Base-by-base conservation (phyloP, 2,888 invertebrate species). In the Apocheima hispidaria region DNA sequence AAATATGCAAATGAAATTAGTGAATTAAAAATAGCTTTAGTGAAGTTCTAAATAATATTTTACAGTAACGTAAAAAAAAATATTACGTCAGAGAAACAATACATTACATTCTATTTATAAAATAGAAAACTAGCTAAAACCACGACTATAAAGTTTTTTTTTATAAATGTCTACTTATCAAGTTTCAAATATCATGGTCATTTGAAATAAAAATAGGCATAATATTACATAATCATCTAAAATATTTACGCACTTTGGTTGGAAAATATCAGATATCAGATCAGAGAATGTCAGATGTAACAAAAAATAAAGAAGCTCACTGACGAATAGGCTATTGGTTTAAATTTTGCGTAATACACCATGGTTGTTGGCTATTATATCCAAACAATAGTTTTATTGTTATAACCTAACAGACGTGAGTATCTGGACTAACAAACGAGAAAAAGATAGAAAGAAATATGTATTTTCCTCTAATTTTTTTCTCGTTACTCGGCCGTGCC, bases 321-420 rank as follows among this genome's bases (percentile, higher is more conserved):
- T n/a, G 4, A 12, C 10, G 20, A 6, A 40, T 40, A 12, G 20
- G 21, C 46, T 16, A 46, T 52, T 55, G 55, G 56, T 53, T 46
- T 48, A 54, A 56, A 48, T 2, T 4, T 26, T 26, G 28, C 18
- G 18, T 59, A 18, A 38, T 48, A 51, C 46, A 68, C 65, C 65
- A 65, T 41, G 12, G 12, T 4, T 21, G 4, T 21, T 48, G 50
- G 52, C 46, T 57, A 49, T 60, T 49, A n/a, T 57, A 36, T 16
- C 46, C 12, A 26, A 64, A 66, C 66, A 66, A 66, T 62, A 58
- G 60, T 55, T 51, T 52, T 51, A 61, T 33, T 36, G 36, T 10
- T 33, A 26, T 26, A 33, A 10, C 4, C 33, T 26, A 26, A 7
- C 0, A 26, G 9, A 26, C 4, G 4, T 26, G n/a, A 26, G 26